These are phyloP conservation scores for Muscicapa striata DNA, from an alignment of 2,797 vertebrate genomes.

Conservation along the genomic window DNA sequence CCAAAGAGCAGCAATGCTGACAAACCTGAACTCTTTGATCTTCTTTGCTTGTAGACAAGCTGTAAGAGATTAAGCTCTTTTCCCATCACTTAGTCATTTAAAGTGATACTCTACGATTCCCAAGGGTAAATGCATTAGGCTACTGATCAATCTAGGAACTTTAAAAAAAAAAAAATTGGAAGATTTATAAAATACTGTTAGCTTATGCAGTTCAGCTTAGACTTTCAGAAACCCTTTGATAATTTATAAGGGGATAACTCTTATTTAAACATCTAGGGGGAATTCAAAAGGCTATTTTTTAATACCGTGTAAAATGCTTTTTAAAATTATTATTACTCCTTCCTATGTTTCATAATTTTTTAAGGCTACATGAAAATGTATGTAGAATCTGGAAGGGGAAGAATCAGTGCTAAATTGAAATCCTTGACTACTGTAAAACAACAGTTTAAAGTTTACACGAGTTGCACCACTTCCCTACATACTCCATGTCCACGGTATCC, in stretches of 20 bases:
- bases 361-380: not conserved
- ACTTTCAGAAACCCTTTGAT: not conserved
- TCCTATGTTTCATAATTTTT: not conserved
- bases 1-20: slow-evolving; percentile 32
- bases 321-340: not conserved
- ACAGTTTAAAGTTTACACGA: not conserved
- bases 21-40: slow-evolving; percentile 41
- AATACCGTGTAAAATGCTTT: not conserved
- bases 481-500: accelerated
- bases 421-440: not conserved
- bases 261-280: not conserved
- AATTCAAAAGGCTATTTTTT: not conserved
- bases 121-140: slow-evolving; percentile 21
- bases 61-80: slow-evolving; percentile 40
- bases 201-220: not conserved
- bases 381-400: not conserved
- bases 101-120: not conserved
- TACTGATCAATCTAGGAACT: not conserved
- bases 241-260: not conserved
- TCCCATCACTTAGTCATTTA: slow-evolving; percentile 17
- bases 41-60: slow-evolving; percentile 21
- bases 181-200: not conserved
- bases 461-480: not conserved
- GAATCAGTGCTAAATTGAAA: not conserved
- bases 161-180: not conserved